phyloP scores from a whole-genome alignment of 2,113 vertebrate species.

The Typhlomys cinereus region DNA sequence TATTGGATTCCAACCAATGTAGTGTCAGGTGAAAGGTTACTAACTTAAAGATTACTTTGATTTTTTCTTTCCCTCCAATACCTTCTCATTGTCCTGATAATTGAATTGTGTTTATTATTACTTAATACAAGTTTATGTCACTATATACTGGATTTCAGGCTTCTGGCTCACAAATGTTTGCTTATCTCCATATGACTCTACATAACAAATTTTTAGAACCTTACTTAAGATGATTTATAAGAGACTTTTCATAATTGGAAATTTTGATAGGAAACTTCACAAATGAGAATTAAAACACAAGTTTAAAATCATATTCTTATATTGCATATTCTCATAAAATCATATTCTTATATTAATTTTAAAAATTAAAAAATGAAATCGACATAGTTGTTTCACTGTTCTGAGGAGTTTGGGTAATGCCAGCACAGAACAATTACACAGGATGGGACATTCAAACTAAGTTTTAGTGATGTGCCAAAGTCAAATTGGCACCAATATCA shows the following conservation, averaged over 20 bases:
- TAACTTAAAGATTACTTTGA: constrained; percentile 48
- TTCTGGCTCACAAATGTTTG: constrained; percentile 53
- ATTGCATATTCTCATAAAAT: constrained; percentile 39
- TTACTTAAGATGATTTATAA: neutral
- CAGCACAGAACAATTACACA: constrained; percentile 9
- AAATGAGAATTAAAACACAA: constrained; percentile 64
- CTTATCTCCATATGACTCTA: constrained; percentile 40
- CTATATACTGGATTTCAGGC: constrained; percentile 13
- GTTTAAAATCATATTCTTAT: constrained; percentile 67
- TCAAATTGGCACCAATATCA: neutral
- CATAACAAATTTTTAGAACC: constrained; percentile 43
- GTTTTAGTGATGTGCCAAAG: neutral
- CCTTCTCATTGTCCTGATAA: constrained; percentile 12
- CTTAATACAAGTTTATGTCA: constrained; percentile 4
- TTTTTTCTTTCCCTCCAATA: neutral
- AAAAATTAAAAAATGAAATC: constrained; percentile 75
- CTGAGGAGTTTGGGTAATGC: constrained; percentile 50
- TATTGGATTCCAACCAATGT: constrained; percentile 55
- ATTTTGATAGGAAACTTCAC: constrained; percentile 70
- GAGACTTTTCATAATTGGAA: too few relatives aligned
- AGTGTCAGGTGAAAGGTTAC: constrained; percentile 63
- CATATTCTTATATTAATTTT: constrained; percentile 44
- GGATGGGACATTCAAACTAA: constrained; percentile 43
- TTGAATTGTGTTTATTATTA: constrained; percentile 40
- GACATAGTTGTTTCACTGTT: constrained; percentile 9